Conservation (phyloP, 2,888 invertebrate genomes). For the Epinotia nisella region DNA sequence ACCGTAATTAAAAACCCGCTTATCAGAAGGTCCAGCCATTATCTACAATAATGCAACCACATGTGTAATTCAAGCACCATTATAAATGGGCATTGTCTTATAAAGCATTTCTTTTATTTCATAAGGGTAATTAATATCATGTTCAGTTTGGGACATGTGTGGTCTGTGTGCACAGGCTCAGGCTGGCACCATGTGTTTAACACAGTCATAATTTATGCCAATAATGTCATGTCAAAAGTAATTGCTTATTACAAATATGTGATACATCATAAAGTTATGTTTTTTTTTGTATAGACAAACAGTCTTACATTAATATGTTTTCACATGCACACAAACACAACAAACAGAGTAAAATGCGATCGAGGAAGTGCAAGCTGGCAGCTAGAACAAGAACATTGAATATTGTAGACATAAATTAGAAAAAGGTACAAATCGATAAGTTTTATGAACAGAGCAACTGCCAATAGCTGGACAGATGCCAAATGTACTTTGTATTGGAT, state of each 20-base stretch:
- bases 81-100: slow-evolving; percentile 27
- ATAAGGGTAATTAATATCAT: slow-evolving; percentile 25
- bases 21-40: slow-evolving; percentile 14
- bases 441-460: slow-evolving; percentile 80
- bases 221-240: slow-evolving; percentile 34
- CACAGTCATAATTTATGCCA: slow-evolving; percentile 36
- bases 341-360: slow-evolving; percentile 49
- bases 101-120: slow-evolving; percentile 30
- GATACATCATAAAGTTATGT: slow-evolving; percentile 25
- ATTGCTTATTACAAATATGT: slow-evolving; percentile 28
- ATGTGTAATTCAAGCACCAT: slow-evolving; percentile 29
- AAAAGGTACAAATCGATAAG: slow-evolving; percentile 80
- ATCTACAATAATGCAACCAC: slow-evolving; percentile 36
- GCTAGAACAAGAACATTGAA: slow-evolving; percentile 44
- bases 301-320: slow-evolving; percentile 31
- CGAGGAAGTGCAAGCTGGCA: slow-evolving; percentile 51
- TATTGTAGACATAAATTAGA: slow-evolving; percentile 59
- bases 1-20: slow-evolving; percentile 30
- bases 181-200: slow-evolving; percentile 39
- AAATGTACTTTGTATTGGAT: slow-evolving; percentile 84
- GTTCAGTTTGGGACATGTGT: slow-evolving; percentile 27
- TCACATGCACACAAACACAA: slow-evolving; percentile 38
- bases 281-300: slow-evolving; percentile 36
- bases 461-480: slow-evolving; percentile 76
- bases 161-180: slow-evolving; percentile 32